phyloP scores from a whole-genome alignment of 2,797 vertebrate species.

The Gallinago nigripennis region DNA sequence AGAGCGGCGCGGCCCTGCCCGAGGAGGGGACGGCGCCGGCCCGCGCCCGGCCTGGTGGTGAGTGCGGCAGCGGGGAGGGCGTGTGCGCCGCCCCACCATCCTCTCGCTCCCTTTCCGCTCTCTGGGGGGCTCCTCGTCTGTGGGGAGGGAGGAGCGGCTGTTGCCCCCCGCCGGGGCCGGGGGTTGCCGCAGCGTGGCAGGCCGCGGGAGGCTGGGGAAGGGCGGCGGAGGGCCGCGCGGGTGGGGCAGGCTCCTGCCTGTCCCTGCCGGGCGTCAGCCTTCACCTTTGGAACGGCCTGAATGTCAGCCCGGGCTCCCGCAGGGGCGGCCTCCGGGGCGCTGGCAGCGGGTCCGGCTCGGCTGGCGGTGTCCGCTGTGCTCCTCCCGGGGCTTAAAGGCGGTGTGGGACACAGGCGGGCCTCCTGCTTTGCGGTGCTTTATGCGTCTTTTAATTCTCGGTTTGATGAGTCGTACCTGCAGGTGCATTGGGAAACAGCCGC shows the following conservation, averaged over 20 bases:
- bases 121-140: background rate
- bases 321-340: background rate
- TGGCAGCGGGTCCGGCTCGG: background rate
- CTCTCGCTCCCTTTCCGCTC: background rate
- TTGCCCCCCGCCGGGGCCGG: background rate
- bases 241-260: background rate
- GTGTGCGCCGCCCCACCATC: background rate
- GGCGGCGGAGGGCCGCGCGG: background rate
- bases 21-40: background rate
- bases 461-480: background rate
- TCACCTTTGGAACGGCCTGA: background rate
- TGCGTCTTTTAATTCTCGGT: rapidly evolving
- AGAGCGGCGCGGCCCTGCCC: background rate
- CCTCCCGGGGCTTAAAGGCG: background rate
- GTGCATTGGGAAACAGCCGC: rapidly evolving
- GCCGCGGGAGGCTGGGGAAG: background rate
- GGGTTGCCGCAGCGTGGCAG: background rate
- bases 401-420: background rate
- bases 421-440: background rate
- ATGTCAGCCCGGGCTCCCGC: background rate
- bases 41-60: background rate
- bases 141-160: too few species aligned
- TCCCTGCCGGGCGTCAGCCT: background rate
- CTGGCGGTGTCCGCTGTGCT: background rate
- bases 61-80: background rate